Percentiles rank a stretch among this genome's conserved stretches.
Conservation (phyloP, 2,797 vertebrate genomes). For the Silurus aristotelis region DNA sequence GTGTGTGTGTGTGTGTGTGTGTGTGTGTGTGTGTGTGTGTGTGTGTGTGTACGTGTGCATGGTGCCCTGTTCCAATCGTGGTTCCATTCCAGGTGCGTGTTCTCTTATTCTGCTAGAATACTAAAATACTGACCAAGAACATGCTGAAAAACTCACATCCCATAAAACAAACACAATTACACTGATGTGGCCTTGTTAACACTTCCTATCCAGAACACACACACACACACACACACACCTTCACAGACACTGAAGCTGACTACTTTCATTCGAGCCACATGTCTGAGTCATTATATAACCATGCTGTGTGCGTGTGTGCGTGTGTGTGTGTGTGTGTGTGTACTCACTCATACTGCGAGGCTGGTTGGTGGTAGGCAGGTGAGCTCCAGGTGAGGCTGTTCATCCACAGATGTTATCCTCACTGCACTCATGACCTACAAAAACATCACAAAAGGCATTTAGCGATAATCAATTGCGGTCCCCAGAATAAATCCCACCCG, state of each 20-base stretch:
- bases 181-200: neutral
- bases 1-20: neutral
- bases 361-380: conserved; percentile 54
- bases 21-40: too few relatives aligned
- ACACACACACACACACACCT: neutral
- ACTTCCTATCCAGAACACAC: neutral
- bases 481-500: too few relatives aligned
- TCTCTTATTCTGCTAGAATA: too few relatives aligned
- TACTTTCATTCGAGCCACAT: neutral
- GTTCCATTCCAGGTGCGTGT: neutral
- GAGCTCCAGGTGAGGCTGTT: conserved; percentile 72
- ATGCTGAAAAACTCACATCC: neutral
- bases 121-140: too few relatives aligned
- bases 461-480: neutral
- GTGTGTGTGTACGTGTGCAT: too few relatives aligned
- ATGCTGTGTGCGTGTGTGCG: neutral
- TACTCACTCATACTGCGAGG: conserved; percentile 78
- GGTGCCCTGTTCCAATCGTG: neutral
- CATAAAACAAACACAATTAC: neutral
- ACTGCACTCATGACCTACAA: conserved; percentile 80
- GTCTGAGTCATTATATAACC: neutral
- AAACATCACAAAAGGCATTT: neutral
- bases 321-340: neutral
- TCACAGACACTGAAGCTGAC: neutral
- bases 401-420: conserved; percentile 71